Evolutionary conservation across 2,113 vertebrate species (phyloP).

Genomic region (Glareola pratincola): DNA sequence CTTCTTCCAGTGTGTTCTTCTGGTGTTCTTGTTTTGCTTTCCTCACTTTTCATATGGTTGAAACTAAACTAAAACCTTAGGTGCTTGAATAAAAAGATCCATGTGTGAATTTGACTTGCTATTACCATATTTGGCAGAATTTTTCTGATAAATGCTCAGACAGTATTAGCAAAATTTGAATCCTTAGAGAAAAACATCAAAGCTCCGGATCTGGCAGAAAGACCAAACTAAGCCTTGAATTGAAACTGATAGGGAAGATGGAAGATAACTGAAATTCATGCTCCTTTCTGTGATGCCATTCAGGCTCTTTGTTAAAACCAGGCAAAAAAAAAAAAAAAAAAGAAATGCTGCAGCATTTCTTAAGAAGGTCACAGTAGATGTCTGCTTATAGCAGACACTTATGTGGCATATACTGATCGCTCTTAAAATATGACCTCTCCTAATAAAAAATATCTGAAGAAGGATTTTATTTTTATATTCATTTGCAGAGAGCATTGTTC

Average conservation of each 20-base stretch:
- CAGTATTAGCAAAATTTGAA: not conserved
- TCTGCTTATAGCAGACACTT: not conserved
- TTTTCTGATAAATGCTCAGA: not conserved
- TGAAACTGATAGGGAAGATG: not conserved
- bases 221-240: not conserved
- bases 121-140: not conserved
- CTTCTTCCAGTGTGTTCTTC: not conserved
- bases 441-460: not conserved
- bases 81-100: not conserved
- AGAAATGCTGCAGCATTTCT: not conserved
- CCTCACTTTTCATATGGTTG: not conserved
- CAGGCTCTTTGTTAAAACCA: not conserved
- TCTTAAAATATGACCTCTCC: not conserved
- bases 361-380: not conserved
- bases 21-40: not conserved
- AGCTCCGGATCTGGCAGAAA: not conserved
- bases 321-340: not conserved
- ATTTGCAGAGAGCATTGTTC: not conserved
- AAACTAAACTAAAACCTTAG: not conserved
- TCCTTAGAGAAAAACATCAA: not conserved
- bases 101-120: not conserved
- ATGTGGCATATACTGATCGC: not conserved
- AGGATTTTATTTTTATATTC: not conserved
- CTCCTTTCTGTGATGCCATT: not conserved
- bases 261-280: not conserved